phyloP scores from a whole-genome alignment of 2,113 vertebrate species.

The Pionites leucogaster region DNA sequence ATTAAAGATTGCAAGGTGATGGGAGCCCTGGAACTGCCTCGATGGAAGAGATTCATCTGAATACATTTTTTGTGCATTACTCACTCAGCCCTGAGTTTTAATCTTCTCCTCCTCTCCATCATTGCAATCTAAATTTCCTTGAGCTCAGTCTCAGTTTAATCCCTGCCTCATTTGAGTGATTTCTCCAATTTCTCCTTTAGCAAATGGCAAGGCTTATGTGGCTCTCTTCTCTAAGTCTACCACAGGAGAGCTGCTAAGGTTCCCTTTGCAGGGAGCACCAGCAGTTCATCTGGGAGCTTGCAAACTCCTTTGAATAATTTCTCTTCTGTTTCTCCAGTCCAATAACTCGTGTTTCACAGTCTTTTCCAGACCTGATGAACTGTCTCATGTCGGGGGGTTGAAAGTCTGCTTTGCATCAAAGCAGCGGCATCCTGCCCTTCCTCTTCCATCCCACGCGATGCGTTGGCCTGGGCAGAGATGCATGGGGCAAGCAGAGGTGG shows the following conservation, averaged over 20 bases:
- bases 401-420: neutral
- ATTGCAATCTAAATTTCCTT: slow-evolving; percentile 34
- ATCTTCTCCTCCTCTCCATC: slow-evolving; percentile 49
- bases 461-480: neutral
- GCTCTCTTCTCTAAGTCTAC: neutral
- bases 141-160: slow-evolving; percentile 13
- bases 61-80: slow-evolving; percentile 36
- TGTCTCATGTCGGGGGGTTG: accelerated
- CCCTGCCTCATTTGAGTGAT: neutral
- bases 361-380: neutral
- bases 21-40: neutral
- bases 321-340: neutral
- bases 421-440: neutral
- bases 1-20: neutral
- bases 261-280: neutral
- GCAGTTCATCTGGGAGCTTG: neutral
- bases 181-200: slow-evolving; percentile 17
- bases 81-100: slow-evolving; percentile 48
- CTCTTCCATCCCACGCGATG: neutral
- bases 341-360: neutral
- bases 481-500: neutral
- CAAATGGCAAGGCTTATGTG: neutral
- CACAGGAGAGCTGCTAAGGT: accelerated
- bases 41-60: neutral
- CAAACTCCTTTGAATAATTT: neutral